These are phyloP conservation scores for Rhipidura dahli DNA, from an alignment of 2,113 vertebrate species.

Conservation along the genomic window DNA sequence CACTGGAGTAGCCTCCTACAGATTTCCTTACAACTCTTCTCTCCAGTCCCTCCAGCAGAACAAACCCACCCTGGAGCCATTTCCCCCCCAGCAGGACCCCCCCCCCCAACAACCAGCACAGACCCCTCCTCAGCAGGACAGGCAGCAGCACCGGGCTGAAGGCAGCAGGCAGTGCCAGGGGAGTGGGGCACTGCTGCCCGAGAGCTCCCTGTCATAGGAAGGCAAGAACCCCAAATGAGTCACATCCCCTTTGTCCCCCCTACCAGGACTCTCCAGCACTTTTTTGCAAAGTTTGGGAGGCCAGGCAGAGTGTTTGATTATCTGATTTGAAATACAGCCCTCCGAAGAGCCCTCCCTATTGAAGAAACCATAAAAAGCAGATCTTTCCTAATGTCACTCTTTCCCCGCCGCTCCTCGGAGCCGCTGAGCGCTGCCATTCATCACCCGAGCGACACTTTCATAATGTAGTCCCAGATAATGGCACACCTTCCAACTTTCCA, in stretches of 20 bases:
- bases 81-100: not conserved
- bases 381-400: constrained; percentile 58
- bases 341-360: constrained; percentile 43
- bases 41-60: fast-evolving
- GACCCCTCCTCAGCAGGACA: not conserved
- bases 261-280: not conserved
- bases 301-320: not conserved
- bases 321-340: constrained; percentile 52
- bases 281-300: not conserved
- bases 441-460: constrained; percentile 56
- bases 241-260: not conserved
- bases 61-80: fast-evolving
- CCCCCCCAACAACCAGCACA: fast-evolving
- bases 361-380: constrained; percentile 60
- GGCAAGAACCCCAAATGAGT: fast-evolving
- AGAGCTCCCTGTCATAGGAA: fast-evolving
- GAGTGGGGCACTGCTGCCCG: fast-evolving
- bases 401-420: constrained; percentile 16
- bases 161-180: not conserved
- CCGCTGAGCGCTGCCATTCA: constrained; percentile 35
- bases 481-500: constrained; percentile 46
- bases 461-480: constrained; percentile 62
- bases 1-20: not conserved
- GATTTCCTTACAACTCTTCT: not conserved
- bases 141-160: not conserved